Base-by-base conservation (phyloP, 2,113 vertebrate species). In the Callaeas wilsoni region DNA sequence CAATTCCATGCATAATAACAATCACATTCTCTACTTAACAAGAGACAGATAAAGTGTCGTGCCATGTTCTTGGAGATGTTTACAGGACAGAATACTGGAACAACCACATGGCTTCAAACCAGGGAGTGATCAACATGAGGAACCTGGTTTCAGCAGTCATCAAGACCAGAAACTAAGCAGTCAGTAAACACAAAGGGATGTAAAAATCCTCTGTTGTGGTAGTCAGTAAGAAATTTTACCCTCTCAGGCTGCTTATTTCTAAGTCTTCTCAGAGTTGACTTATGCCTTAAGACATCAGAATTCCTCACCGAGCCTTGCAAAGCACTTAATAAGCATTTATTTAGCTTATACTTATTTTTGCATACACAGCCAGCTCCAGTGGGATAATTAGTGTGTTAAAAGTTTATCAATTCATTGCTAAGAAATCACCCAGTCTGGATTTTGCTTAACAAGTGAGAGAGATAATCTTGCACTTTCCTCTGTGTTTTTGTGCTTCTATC, bases 21-120 rank as follows among this genome's bases (percentile, higher is more conserved):
- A 91, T 85, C 89, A 91, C 91, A 96, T 94, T 93, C 77, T 71
- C 83, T 53, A 33, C 79, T 91, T 96, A 94, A 95, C 2, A 0
- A 95, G 83, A 96, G 79, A 84, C 92, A 94, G 75, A 85, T 93
- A 91, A 95, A 91, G 44, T 7, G 6, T 70, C 94, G 76, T 96
- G 86, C 89, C 94, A 88, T 92, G 92, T 92, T 96, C 83, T 90
- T 70, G 21, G 76, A 86, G 90, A 94, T 95, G 93, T 96, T 97
- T 95, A 97, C 93, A 96, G 83, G 93, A 95, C 88, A 68, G 80
- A 96, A 96, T 47, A 60, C 41, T 95, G 76, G 92, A 96, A 95
- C 86, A 86, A 89, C 32, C 73, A 78, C 88, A 75, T 90, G 88
- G 93, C 90, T 92, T 84, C 68, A 64, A 90, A 96, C 56, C 93